Evolutionary conservation across 1,140 invertebrate species (phyloP).

Genomic region (Papilio glaucus): DNA sequence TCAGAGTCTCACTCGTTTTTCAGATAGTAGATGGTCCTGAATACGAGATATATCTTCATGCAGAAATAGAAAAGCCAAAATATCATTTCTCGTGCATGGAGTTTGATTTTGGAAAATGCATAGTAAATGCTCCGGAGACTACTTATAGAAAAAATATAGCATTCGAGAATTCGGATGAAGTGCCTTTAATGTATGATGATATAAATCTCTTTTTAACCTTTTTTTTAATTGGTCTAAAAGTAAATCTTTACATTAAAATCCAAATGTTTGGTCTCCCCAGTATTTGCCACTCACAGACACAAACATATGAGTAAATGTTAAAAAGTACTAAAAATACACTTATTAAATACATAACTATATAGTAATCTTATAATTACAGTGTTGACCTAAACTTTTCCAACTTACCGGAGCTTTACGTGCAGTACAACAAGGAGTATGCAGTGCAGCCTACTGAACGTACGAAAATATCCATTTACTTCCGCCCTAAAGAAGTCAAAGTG

Average conservation of each 20-base stretch:
- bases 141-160: slow-evolving; percentile 73
- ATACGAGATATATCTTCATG: slow-evolving; percentile 65
- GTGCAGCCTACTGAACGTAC: slow-evolving; percentile 54
- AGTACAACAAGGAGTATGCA: slow-evolving; percentile 48
- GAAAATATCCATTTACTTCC: slow-evolving; percentile 70
- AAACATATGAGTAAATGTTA: no score
- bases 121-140: slow-evolving; percentile 69
- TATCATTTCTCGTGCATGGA: slow-evolving; percentile 72
- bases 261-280: no score
- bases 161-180: slow-evolving; percentile 66
- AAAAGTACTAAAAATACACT: no score
- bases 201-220: slow-evolving; percentile 36
- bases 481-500: slow-evolving; percentile 69
- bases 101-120: slow-evolving; percentile 70
- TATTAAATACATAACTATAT: background rate
- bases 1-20: slow-evolving; percentile 1
- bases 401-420: slow-evolving; percentile 65
- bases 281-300: no score
- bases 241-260: no score
- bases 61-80: slow-evolving; percentile 69
- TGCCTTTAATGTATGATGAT: slow-evolving; percentile 57
- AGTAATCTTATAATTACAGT: slow-evolving; percentile 49
- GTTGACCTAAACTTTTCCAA: slow-evolving; percentile 68
- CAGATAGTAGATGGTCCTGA: slow-evolving; percentile 74
- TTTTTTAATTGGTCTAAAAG: no score